phyloP scores from a whole-genome alignment of 2,797 vertebrate species.

The Protosalanx chinensis region DNA sequence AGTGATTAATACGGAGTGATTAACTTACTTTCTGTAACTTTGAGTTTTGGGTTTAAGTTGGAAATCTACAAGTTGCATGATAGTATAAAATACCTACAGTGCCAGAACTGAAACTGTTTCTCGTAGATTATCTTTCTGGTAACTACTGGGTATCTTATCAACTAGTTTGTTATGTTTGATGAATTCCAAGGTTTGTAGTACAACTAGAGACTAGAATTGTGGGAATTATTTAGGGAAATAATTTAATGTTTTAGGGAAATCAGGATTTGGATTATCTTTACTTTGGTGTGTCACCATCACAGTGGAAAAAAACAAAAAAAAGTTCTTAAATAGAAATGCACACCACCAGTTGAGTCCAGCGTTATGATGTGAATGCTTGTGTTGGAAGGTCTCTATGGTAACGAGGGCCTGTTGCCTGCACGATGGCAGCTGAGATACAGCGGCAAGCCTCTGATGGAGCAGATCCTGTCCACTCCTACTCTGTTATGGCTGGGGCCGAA shows the following conservation, averaged over 20 bases:
- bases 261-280: not conserved
- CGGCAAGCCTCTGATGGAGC: constrained; percentile 79
- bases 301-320: not conserved
- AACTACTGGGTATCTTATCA: too few relatives aligned
- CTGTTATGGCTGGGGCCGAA: constrained; percentile 84
- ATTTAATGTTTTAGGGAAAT: not conserved
- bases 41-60: too few relatives aligned
- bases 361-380: not conserved
- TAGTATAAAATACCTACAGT: too few relatives aligned
- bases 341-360: not conserved
- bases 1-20: too few relatives aligned
- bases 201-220: too few relatives aligned
- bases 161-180: too few relatives aligned
- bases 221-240: too few relatives aligned
- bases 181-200: too few relatives aligned
- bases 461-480: constrained; percentile 78
- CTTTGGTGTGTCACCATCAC: not conserved
- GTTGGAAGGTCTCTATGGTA: constrained; percentile 83
- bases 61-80: too few relatives aligned
- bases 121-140: too few relatives aligned
- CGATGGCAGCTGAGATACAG: constrained; percentile 75
- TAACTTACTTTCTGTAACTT: too few relatives aligned
- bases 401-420: constrained; percentile 83
- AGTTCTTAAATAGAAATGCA: not conserved
- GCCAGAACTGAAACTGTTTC: too few relatives aligned